A percentile compares a stretch with the other conserved stretches of the same genome.
These are phyloP conservation scores for Sebastes steindachneri DNA, from an alignment of 2,797 vertebrate species.

Conservation along the genomic window DNA sequence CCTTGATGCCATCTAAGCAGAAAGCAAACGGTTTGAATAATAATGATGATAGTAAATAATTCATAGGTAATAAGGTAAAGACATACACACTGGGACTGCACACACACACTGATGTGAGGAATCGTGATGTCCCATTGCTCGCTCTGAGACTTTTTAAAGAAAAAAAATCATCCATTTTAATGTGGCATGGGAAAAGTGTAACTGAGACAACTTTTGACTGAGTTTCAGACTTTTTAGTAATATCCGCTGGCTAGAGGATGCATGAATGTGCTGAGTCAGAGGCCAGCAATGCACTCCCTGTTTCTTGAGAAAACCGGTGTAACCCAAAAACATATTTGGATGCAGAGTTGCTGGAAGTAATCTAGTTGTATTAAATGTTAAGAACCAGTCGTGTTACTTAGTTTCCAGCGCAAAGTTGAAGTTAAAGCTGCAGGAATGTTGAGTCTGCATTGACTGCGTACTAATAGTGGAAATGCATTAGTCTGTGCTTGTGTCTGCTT, in stretches of 20 bases:
- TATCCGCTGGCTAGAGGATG: neutral
- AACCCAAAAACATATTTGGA: neutral
- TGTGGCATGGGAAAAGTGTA: neutral
- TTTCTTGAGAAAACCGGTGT: neutral
- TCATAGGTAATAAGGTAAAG: neutral
- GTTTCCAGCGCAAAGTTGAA: neutral
- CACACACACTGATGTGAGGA: neutral
- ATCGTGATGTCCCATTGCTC: neutral
- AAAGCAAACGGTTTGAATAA: neutral
- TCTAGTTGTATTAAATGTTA: neutral
- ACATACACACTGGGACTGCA: neutral
- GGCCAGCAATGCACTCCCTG: neutral
- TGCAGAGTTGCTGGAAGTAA: neutral
- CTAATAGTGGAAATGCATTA: neutral
- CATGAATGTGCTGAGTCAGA: neutral
- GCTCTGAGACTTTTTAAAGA: neutral
- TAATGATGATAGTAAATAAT: neutral
- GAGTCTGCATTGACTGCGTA: neutral
- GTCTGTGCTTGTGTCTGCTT: neutral
- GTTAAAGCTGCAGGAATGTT: conserved; percentile 1
- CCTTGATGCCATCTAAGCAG: neutral
- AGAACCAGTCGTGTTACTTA: neutral
- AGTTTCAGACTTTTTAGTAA: neutral
- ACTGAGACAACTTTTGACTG: neutral
- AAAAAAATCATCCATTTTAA: neutral